Percentiles rank a stretch among this genome's conserved stretches.
Conservation (phyloP, 2,113 vertebrate genomes). For the Apistogramma diplotaenia region DNA sequence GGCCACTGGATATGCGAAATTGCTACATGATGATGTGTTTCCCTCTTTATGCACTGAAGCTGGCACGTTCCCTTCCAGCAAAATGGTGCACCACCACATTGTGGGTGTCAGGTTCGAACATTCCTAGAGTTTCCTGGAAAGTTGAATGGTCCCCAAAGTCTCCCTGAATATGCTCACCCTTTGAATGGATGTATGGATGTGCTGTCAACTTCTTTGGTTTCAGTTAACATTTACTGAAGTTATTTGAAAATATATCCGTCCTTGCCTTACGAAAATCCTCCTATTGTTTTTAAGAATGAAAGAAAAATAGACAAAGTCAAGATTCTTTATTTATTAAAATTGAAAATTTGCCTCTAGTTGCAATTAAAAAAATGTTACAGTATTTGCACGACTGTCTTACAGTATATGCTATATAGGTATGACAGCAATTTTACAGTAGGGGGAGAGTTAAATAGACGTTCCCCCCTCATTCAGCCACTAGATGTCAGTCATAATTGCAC, state of each 20-base stretch:
- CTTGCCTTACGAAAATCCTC: background rate
- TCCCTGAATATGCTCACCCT: background rate
- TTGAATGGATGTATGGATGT: background rate
- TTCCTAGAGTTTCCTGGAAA: too few species aligned
- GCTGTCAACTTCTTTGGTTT: background rate
- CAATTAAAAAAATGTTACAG: background rate
- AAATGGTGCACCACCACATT: too few species aligned
- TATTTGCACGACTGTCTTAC: background rate
- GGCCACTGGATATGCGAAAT: too few species aligned
- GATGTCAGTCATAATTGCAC: conserved; percentile 33
- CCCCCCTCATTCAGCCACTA: conserved; percentile 25
- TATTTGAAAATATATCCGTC: background rate
- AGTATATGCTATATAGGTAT: background rate
- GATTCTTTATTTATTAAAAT: background rate
- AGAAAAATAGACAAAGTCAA: background rate
- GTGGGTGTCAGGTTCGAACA: too few species aligned
- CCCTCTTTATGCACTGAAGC: too few species aligned
- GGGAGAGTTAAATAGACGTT: background rate
- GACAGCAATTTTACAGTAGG: background rate
- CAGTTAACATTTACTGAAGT: background rate
- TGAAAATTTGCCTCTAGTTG: background rate
- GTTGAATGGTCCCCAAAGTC: too few species aligned
- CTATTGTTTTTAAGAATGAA: background rate
- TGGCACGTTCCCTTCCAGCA: too few species aligned
- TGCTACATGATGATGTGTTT: too few species aligned